Conservation (phyloP, 1,140 invertebrate genomes). For the Micrasema minimum region DNA sequence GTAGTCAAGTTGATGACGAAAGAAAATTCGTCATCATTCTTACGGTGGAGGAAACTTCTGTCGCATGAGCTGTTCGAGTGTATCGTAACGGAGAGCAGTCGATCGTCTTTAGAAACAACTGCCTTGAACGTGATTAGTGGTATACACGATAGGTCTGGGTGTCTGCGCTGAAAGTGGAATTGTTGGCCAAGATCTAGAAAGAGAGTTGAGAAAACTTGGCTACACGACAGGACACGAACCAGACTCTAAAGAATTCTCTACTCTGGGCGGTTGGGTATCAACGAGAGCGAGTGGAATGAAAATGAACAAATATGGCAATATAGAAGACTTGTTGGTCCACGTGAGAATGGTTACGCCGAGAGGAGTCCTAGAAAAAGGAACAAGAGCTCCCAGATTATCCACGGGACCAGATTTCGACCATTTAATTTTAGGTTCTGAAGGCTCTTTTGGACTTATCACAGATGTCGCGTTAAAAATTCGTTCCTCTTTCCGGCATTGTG, state of each 20-base stretch:
- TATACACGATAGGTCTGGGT: constrained; percentile 75
- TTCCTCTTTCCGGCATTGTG: constrained; percentile 70
- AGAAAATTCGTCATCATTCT: constrained; percentile 66
- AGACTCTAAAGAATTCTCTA: constrained; percentile 81
- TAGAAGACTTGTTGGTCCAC: constrained; percentile 77
- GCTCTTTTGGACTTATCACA: constrained; percentile 77
- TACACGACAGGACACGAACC: constrained; percentile 76
- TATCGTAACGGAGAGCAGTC: constrained; percentile 69
- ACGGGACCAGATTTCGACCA: constrained; percentile 79
- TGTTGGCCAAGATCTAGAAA: constrained; percentile 75
- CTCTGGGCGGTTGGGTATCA: constrained; percentile 81
- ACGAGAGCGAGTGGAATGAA: constrained; percentile 84
- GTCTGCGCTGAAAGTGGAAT: constrained; percentile 73
- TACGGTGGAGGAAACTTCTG: constrained; percentile 59
- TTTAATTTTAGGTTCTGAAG: constrained; percentile 79
- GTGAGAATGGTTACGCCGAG: constrained; percentile 74
- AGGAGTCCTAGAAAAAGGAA: constrained; percentile 72
- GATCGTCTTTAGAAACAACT: constrained; percentile 76
- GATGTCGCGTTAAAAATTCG: constrained; percentile 79
- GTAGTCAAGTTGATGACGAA: constrained; percentile 69
- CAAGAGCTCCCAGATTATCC: constrained; percentile 72
- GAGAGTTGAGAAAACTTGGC: constrained; percentile 61
- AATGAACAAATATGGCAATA: constrained; percentile 83
- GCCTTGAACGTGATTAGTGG: constrained; percentile 77
- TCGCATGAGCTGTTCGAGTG: constrained; percentile 74